These are phyloP conservation scores for Clusia tigrina DNA, from an alignment of 2,888 invertebrate genomes.

Conservation along the genomic window DNA sequence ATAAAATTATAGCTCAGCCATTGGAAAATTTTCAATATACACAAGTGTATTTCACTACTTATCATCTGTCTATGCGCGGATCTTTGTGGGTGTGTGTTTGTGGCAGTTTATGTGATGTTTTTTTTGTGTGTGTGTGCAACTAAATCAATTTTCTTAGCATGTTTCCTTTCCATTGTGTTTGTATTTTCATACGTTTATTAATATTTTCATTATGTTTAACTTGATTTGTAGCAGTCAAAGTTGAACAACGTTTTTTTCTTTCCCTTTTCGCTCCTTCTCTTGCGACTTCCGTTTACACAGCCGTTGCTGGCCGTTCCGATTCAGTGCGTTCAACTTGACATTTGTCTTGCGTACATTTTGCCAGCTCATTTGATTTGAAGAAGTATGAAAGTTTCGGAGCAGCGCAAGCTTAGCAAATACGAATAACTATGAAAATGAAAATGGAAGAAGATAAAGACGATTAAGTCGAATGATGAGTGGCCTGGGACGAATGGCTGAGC, in stretches of 20 bases:
- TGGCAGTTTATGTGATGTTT: no score
- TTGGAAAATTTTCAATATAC: no score
- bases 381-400: slow-evolving; percentile 50
- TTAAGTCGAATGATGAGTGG: slow-evolving; percentile 47
- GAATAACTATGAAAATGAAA: slow-evolving; percentile 38
- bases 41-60: no score
- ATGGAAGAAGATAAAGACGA: slow-evolving; percentile 54
- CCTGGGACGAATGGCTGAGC: slow-evolving; percentile 3
- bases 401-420: slow-evolving; percentile 25
- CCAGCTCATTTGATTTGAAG: slow-evolving; percentile 52
- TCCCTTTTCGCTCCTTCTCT: slow-evolving; percentile 39
- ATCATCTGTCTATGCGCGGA: neutral
- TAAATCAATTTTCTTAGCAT: neutral
- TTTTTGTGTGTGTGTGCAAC: neutral
- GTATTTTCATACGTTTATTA: no score
- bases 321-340: slow-evolving; percentile 55
- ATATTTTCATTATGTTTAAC: slow-evolving; percentile 1
- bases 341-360: slow-evolving; percentile 55
- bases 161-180: no score
- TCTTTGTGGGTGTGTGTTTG: neutral
- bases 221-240: neutral
- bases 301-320: slow-evolving; percentile 48
- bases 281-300: slow-evolving; percentile 48
- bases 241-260: slow-evolving; percentile 27
- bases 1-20: neutral